A percentile compares a stretch with the other conserved stretches of the same genome.
phyloP scores from a whole-genome alignment of 1,140 invertebrate genomes.

The Hirudo medicinalis region DNA sequence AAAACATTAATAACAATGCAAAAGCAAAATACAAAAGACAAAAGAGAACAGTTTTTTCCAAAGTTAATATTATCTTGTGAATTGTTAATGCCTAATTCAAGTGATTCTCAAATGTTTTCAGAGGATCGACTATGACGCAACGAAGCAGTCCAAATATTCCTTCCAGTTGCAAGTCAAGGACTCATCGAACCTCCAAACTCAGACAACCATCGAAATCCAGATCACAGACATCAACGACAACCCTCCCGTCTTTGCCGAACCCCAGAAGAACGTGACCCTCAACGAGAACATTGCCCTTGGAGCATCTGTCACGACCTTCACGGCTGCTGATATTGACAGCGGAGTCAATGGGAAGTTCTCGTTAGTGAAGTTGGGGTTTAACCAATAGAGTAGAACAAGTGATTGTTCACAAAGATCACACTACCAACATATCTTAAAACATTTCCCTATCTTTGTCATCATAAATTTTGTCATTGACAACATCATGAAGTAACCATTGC shows the following conservation, averaged over 20 bases:
- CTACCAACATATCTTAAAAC: neutral
- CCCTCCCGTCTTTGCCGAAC: conserved; percentile 16
- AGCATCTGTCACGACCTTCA: neutral
- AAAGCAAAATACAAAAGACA: too few species aligned
- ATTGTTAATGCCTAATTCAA: too few species aligned
- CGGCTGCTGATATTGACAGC: conserved; percentile 18
- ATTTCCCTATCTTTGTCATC: too few species aligned
- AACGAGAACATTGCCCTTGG: neutral
- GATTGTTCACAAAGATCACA: neutral
- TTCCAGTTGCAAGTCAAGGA: conserved; percentile 18
- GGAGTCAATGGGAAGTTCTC: conserved; percentile 20
- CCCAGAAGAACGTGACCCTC: neutral
- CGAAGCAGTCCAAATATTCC: conserved; percentile 5
- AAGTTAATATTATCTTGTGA: too few species aligned
- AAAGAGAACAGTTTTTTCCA: too few species aligned
- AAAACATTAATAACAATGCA: neutral
- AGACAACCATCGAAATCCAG: conserved; percentile 8
- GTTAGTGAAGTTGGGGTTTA: conserved; percentile 9
- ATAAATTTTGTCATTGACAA: neutral
- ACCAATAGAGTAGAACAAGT: neutral
- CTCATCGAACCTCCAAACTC: neutral
- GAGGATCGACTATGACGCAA: conserved; percentile 15
- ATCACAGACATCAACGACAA: conserved; percentile 23
- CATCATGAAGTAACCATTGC: too few species aligned
- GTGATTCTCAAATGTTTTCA: conserved; percentile 1